These are phyloP conservation scores for Drosophila robusta DNA, from an alignment of 2,888 invertebrate species.

Conservation along the genomic window DNA sequence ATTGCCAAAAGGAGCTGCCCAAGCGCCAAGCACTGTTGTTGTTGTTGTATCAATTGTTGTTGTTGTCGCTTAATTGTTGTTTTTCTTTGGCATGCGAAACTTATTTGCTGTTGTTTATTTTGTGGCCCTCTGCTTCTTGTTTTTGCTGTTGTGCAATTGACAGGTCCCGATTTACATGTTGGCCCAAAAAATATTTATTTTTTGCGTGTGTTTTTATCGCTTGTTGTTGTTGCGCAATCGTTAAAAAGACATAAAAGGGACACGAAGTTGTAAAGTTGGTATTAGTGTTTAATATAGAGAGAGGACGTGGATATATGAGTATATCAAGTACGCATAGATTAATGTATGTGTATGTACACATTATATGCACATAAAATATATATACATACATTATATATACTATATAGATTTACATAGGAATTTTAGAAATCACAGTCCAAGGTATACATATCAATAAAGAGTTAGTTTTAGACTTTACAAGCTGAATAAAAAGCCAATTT, in stretches of 20 bases:
- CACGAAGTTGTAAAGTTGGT: slow-evolving; percentile 10
- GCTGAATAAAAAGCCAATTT: too few species aligned
- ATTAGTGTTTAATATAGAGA: too few species aligned
- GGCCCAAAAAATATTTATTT: slow-evolving; percentile 29
- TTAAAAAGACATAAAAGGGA: slow-evolving; percentile 12
- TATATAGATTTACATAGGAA: too few species aligned
- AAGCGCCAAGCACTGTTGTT: slow-evolving; percentile 16
- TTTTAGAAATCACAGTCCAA: too few species aligned
- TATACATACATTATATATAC: too few species aligned
- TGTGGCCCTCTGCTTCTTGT: slow-evolving; percentile 15
- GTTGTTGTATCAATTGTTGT: slow-evolving; percentile 13
- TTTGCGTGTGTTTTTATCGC: slow-evolving; percentile 10
- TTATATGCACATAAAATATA: too few species aligned
- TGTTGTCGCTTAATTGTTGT: slow-evolving; percentile 31
- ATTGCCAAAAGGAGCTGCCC: slow-evolving; percentile 38
- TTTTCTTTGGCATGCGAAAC: slow-evolving; percentile 39
- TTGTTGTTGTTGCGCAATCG: slow-evolving; percentile 34
- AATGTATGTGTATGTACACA: neutral
- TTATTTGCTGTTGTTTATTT: slow-evolving; percentile 27
- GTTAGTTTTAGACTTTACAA: too few species aligned
- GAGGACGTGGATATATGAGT: too few species aligned
- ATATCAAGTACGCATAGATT: neutral
- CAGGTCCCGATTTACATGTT: slow-evolving; percentile 64
- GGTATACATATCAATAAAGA: too few species aligned
- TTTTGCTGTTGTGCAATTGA: slow-evolving; percentile 46